A percentile compares a stretch with the other conserved stretches of the same genome.
Evolutionary conservation across 2,113 vertebrate species (phyloP).

Genomic region (Melanocharis versteri): DNA sequence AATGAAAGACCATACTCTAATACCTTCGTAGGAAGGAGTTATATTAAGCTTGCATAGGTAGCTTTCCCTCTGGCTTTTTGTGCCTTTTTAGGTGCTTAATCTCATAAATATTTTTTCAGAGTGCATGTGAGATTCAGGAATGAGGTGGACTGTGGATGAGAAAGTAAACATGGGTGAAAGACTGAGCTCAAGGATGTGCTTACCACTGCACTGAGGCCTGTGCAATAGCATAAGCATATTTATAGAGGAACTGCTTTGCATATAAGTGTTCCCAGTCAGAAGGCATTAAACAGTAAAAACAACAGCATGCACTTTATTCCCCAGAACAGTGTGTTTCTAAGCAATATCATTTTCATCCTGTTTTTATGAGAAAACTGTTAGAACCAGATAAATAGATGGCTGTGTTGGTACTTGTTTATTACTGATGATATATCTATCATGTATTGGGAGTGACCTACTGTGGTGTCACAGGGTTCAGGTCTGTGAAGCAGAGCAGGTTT

Average conservation of each 20-base stretch:
- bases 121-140: background rate
- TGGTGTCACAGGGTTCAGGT: background rate
- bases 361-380: constrained; percentile 13
- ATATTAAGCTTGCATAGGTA: background rate
- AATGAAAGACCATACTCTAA: background rate
- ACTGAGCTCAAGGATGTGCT: background rate
- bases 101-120: background rate
- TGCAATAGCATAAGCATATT: background rate
- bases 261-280: background rate
- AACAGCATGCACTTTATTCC: background rate
- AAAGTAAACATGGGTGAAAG: background rate
- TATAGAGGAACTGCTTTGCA: background rate
- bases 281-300: constrained; percentile 29
- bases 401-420: background rate
- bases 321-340: constrained; percentile 19
- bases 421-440: background rate
- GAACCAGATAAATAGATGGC: background rate
- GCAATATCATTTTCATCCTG: background rate
- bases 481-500: background rate
- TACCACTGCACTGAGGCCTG: background rate
- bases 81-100: constrained; percentile 10
- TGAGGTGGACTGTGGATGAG: background rate
- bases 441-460: background rate
- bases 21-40: background rate
- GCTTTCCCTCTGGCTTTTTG: background rate